Evolutionary conservation across 53 echinoderm and acorn worm species (phyloP), one percentile per base, ranked within the genome.

Genomic region (Zoroaster sp.): DNA sequence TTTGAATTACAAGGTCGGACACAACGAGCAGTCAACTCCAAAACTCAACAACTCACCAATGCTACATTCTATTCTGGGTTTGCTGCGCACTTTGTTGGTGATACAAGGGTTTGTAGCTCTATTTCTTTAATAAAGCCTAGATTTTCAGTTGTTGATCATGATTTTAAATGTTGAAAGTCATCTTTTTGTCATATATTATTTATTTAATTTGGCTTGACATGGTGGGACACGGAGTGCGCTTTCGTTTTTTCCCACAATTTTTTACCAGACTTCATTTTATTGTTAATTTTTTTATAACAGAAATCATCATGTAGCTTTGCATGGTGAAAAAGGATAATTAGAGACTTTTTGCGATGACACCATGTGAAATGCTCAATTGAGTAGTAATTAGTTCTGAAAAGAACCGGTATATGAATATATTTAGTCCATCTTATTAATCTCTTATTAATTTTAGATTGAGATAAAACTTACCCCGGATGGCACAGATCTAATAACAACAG

Each of bases 1-100:
- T 96, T 93, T 55, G 86, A 89, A 20, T 89, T 96, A 7, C 96
- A 96, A 83, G 96, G 90, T n/a, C 87, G 93, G 6, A 96, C 94
- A 35, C 83, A 77, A 72, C 54, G 74, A 74, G 91, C 88, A 34
- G 34, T 65, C 2, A 71, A 89, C 28, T 14, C 83, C 1, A 46
- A 86, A 39, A 94, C 91, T 0, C 55, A 46, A n/a, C 23, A 81
- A 21, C 46, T 92, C 37, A 65, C 90, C 8, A 53, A 87, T 13
- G 96, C 96, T 8, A 96, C 96, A 0, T 89, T 83, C 69, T 93
- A 89, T 40, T 68, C 70, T 18, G 96, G 90, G 2, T 96, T 96
- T 67, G 91, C 96, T 8, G 93, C 93, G 3, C 83, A 91, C n/a
- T 40, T 37, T 38, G 14, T 0, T 0, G 40, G 63, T 21, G 80